Evolutionary conservation across 2,888 invertebrate species (phyloP).

Genomic region (Abrostola triplasia): DNA sequence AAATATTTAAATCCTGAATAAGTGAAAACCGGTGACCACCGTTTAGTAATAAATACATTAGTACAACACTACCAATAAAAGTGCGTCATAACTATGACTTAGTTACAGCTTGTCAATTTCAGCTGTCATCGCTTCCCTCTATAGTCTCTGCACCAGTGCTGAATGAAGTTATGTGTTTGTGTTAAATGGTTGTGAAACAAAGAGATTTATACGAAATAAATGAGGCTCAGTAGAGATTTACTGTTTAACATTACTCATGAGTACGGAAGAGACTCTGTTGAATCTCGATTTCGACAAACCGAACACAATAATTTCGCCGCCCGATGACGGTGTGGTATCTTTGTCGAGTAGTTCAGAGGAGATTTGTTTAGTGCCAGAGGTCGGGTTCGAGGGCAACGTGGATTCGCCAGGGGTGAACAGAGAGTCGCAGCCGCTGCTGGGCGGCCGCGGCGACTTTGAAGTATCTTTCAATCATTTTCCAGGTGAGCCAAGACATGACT

Average conservation of each 20-base stretch:
- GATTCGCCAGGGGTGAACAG: conserved; percentile 95
- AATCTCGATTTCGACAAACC: conserved; percentile 90
- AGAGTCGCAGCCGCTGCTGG: conserved; percentile 98
- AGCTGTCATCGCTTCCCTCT: conserved; percentile 64
- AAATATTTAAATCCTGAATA: neutral
- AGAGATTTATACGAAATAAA: conserved; percentile 86
- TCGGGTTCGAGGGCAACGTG: conserved; percentile 94
- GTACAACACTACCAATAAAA: conserved; percentile 22
- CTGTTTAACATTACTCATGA: conserved; percentile 87
- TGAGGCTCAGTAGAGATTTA: conserved; percentile 84
- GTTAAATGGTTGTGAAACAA: conserved; percentile 87
- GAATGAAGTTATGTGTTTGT: conserved; percentile 82
- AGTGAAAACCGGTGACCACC: conserved; percentile 26
- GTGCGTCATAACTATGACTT: conserved; percentile 29
- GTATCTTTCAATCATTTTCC: conserved; percentile 95
- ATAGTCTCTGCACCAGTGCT: conserved; percentile 70
- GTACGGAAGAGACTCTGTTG: conserved; percentile 90
- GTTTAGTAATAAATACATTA: conserved; percentile 31
- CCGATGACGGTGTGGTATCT: conserved; percentile 89
- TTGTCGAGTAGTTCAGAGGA: conserved; percentile 90
- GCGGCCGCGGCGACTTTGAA: conserved; percentile 92
- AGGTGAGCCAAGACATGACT: conserved; percentile 86
- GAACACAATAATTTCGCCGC: conserved; percentile 78
- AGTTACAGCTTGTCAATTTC: conserved; percentile 55
- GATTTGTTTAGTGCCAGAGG: conserved; percentile 94